phyloP scores from a whole-genome alignment of 1,140 invertebrate species.

The Bombyx mori region DNA sequence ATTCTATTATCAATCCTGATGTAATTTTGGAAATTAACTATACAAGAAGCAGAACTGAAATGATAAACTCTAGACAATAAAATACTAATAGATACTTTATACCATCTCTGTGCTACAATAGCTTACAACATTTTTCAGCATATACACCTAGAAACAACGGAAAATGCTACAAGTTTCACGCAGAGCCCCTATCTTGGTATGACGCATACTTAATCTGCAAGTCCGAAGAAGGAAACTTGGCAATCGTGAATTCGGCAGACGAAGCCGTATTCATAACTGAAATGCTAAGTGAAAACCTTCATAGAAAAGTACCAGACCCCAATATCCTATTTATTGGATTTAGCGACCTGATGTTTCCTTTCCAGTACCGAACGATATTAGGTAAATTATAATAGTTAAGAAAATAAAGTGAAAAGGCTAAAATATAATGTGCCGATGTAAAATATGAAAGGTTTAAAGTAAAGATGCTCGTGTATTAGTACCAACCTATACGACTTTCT shows the following conservation, averaged over 20 bases:
- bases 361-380: conserved; percentile 42
- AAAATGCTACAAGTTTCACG: conserved; percentile 56
- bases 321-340: conserved; percentile 44
- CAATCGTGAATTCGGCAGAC: conserved; percentile 43
- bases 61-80: no score
- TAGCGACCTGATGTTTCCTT: conserved; percentile 44
- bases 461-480: no score
- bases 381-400: conserved; percentile 18
- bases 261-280: conserved; percentile 41
- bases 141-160: conserved; percentile 26
- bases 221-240: conserved; percentile 40
- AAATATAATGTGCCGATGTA: no score
- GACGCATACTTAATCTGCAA: conserved; percentile 44
- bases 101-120: no score
- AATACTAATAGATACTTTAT: no score
- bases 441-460: no score
- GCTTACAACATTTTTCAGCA: conserved; percentile 14
- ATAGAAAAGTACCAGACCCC: conserved; percentile 33
- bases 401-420: no score
- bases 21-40: no score
- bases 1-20: no score
- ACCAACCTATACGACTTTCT: no score
- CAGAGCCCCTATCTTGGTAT: conserved; percentile 38
- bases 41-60: no score
- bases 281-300: conserved; percentile 36